Evolutionary conservation across 2,113 vertebrate genomes (phyloP), one percentile per base, ranked within the genome.

Genomic region (Panurus biarmicus): DNA sequence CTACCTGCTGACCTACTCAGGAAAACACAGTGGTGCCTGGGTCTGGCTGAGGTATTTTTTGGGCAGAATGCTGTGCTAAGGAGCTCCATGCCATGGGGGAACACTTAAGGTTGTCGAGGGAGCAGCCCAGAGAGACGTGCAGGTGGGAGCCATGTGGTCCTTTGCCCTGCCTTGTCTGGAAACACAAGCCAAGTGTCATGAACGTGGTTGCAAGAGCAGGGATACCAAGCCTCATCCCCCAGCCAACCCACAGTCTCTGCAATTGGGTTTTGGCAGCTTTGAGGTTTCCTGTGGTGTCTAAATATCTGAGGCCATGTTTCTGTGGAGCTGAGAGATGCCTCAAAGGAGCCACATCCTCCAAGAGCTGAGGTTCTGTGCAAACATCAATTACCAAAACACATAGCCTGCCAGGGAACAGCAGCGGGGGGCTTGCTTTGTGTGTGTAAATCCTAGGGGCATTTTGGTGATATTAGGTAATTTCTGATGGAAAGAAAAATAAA

Each of bases 111-210:
- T 51, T 22, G 66, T 53, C 0, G 0, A 71, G 31, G 35, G 18
- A 54, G 56, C 47, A 50, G 42, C 2, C 0, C 17, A 12, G 42
- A 23, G 81, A 4, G 1, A 12, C 9, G 28, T 58, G n/a, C 0
- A 0, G 33, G 31, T 72, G 67, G 19, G 36, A 88, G 35, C 28
- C 1, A 4, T 0, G 5, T 0, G 1, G 54, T 76, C 10, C 56
- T 78, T 81, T 5, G 0, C 51, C 16, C 23, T 69, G 26, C 29
- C 26, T 82, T 0, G 0, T 26, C 44, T 60, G 35, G 33, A 64
- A 85, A 35, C 50, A 40, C 25, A 42, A 71, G 19, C 65, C 51
- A 48, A 62, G 38, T 6, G 4, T n/a, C 22, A 9, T 12, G 38
- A 75, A 57, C 57, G n/a, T n/a, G n/a, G n/a, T n/a, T n/a, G 5